phyloP scores from a whole-genome alignment of 2,797 vertebrate genomes.

The Scolopax rusticola region DNA sequence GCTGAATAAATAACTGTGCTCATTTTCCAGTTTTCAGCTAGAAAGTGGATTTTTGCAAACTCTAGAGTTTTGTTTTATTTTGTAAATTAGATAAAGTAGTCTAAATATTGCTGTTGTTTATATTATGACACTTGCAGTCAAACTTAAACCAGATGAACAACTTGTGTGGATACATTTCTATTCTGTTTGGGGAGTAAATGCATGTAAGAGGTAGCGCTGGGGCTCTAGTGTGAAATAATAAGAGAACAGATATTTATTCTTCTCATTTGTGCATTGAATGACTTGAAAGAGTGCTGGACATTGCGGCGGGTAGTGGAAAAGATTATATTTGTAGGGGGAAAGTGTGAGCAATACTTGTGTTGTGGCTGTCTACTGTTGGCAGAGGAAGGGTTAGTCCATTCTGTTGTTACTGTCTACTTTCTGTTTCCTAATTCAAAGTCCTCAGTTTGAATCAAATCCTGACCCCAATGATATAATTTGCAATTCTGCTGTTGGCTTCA shows the following conservation, averaged over 20 bases:
- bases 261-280: neutral
- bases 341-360: neutral
- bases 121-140: neutral
- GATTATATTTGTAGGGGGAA: neutral
- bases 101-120: neutral
- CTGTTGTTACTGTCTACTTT: neutral
- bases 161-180: neutral
- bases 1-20: neutral
- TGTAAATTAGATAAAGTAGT: neutral
- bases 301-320: neutral
- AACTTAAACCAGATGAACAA: neutral
- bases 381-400: neutral
- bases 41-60: neutral
- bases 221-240: neutral
- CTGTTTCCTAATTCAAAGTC: neutral
- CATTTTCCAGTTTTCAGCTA: neutral
- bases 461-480: neutral
- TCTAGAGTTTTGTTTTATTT: neutral
- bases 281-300: neutral
- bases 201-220: neutral
- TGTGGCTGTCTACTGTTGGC: neutral
- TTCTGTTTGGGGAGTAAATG: neutral
- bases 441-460: neutral
- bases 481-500: neutral
- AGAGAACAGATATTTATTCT: neutral